phyloP scores from a whole-genome alignment of 1,140 invertebrate species.

The Drosophila chauvacae region DNA sequence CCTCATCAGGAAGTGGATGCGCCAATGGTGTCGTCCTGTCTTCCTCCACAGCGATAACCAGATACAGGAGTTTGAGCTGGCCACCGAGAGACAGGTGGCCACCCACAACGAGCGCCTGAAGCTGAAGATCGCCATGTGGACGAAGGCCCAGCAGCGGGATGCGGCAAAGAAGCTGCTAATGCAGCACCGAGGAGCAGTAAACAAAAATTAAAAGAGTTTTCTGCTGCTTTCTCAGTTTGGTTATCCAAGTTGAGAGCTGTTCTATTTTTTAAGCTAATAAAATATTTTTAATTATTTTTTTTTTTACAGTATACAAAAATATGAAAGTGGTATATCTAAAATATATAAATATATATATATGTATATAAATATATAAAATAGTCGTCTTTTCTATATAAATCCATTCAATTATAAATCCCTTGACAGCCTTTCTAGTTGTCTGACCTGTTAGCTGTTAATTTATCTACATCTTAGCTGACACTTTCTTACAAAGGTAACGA shows the following conservation, averaged over 20 bases:
- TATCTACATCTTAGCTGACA: constrained; percentile 20
- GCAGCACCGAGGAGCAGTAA: no score
- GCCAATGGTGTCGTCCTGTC: constrained; percentile 26
- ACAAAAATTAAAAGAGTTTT: not conserved
- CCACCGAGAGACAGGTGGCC: constrained; percentile 12
- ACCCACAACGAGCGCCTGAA: constrained; percentile 18
- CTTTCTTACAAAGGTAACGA: constrained; percentile 26
- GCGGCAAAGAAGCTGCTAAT: constrained; percentile 1
- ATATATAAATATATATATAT: no score
- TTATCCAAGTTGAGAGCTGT: not conserved
- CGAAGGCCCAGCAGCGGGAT: constrained; percentile 26
- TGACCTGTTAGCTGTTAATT: constrained; percentile 8
- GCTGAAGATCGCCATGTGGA: constrained; percentile 50
- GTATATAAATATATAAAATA: no score
- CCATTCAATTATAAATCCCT: constrained; percentile 25
- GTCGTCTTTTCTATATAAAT: constrained; percentile 5
- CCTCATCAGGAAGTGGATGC: constrained; percentile 29
- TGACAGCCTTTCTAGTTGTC: constrained; percentile 12
- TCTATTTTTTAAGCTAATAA: no score
- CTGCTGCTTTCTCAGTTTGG: not conserved
- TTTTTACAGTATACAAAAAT: not conserved
- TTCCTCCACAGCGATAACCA: constrained; percentile 48
- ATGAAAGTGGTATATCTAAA: not conserved
- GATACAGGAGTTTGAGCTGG: constrained; percentile 18
- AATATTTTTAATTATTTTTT: not conserved